Base-by-base conservation (phyloP, 92 coral and sea anemone species). In the Diadumene lineata region DNA sequence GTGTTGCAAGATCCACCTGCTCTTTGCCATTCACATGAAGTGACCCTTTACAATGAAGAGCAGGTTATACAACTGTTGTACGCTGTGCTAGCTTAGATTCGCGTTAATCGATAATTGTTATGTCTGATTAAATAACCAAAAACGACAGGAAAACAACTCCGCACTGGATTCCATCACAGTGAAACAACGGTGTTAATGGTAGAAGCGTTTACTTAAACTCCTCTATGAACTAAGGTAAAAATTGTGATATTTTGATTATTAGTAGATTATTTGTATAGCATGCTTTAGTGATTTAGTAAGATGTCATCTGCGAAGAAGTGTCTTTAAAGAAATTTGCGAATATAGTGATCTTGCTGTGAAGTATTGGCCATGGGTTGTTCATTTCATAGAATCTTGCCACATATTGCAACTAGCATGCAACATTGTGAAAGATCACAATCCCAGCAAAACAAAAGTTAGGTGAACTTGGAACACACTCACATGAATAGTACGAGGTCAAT, bases 11-110 rank as follows among this genome's bases (percentile, higher is more conserved):
- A 6, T 38, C 68, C 68, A 62, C 68, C 68, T 62, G 68, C 15
- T 13, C 0, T 4, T 15, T 1, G 7, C 31, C 15, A 62, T 31
- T 62, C 68, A 28, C 15, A 31, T 2, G 7, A 38, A 62, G 31
- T 62, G 68, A 62, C 68, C 68, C 43, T 29, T 62, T 21, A 27
- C 43, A 62, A 27, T 43, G 7, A 4, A 3, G 11, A 62, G 68
- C 68, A 62, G 68, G 68, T 62, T 62, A 21, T 30, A 0, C 2
- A 1, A 62, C 43, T 62, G 23, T 62, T 1, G 27, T 27, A 13
- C 18, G n/a, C 68, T 2, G 27, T 62, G 68, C 68, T 31, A 62
- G 38, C 31, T n/a, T 29, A 27, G 68, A 13, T 28, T 28, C 68
- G 43, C 11, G 13, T 21, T 60, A 22, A 60, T 60, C 60, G n/a